Base-by-base conservation (phyloP, 2,113 vertebrate genomes). In the Sinosuthora webbiana region DNA sequence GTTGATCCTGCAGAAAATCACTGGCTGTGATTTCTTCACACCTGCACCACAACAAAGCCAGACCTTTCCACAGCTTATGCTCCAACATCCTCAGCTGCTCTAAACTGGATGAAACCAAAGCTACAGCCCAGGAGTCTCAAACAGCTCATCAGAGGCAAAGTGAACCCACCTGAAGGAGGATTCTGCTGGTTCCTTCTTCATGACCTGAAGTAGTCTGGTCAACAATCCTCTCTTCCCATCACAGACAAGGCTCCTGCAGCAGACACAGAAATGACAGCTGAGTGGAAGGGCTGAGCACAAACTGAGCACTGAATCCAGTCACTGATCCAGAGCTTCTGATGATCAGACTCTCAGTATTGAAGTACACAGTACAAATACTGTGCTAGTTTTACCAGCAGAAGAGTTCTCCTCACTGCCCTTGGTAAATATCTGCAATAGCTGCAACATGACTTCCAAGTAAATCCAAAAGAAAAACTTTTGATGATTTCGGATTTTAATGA, bases 111-210 rank as follows among this genome's bases (percentile, higher is more conserved):
- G 8, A 52, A 75, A 84, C 28, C 69, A 65, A 35, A 64, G 4
- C 3, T 2, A 4, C 47, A 37, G 25, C 60, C 71, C 52, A 50
- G 22, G 6, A 47, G 71, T n/a, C 52, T 78, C 52, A 27, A n/a
- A 62, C 31, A 55, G 16, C 41, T 14, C 2, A 7, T 4, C 21
- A 63, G 45, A 55, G 37, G 47, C 59, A 25, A 53, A 69, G 7
- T 3, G 27, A 90, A 68, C 96, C 64, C 68, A 99, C 99, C 99
- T 99, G 97, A 99, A 99, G 6, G 99, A 99, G 1, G 99, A 99
- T 92, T 99, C 99, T 9, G 99, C 99, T 24, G 99, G 99, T 74
- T 99, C 99, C 89, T 99, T 99, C 97, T 99, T 99, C 99, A 99
- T 99, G 89, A 99, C 99, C 17, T 99, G 98, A 13, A 99, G 99